These are phyloP conservation scores for Clarias pachynema DNA, from an alignment of 2,797 vertebrate species.

Conservation along the genomic window DNA sequence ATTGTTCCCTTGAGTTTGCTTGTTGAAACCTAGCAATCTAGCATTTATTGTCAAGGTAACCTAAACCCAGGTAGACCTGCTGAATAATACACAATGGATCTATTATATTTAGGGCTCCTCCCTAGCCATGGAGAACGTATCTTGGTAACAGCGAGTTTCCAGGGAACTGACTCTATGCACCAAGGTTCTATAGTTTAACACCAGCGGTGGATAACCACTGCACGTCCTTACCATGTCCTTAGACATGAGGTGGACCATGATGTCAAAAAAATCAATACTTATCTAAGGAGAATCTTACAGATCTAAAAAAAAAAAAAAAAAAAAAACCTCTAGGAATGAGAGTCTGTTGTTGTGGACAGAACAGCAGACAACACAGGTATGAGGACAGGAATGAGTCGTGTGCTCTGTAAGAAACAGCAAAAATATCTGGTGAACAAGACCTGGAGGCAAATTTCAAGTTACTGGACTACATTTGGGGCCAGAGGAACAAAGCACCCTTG, in stretches of 20 bases:
- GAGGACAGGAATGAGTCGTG: background rate
- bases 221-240: background rate
- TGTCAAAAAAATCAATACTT: background rate
- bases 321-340: background rate
- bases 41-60: background rate
- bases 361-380: background rate
- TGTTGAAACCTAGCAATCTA: background rate
- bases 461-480: background rate
- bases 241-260: background rate
- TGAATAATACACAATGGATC: conserved; percentile 2
- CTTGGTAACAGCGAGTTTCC: background rate
- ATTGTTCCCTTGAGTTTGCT: background rate
- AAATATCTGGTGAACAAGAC: background rate
- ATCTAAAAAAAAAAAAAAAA: background rate
- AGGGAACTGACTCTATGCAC: background rate
- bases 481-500: background rate
- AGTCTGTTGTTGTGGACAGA: background rate
- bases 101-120: background rate
- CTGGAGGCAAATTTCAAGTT: background rate
- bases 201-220: background rate
- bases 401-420: background rate
- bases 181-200: background rate
- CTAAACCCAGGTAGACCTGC: background rate
- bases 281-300: background rate
- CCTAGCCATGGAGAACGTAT: background rate